phyloP scores from a whole-genome alignment of 2,888 invertebrate species.

The Keiferia lycopersicella region DNA sequence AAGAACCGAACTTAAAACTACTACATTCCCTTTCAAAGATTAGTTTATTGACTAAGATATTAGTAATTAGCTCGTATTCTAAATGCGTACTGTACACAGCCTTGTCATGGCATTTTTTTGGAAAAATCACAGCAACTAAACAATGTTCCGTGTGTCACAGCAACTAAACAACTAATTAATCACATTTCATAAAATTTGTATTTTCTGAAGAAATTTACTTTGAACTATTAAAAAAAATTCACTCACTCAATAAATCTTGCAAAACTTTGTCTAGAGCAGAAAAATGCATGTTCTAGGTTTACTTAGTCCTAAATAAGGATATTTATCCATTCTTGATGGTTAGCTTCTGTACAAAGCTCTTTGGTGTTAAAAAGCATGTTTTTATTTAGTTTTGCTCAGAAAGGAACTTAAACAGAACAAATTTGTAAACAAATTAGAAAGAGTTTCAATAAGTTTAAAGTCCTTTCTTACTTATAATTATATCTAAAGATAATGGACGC shows the following conservation, averaged over 20 bases:
- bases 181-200: background rate
- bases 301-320: background rate
- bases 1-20: slow-evolving; percentile 22
- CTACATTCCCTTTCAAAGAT: slow-evolving; percentile 22
- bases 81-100: slow-evolving; percentile 39
- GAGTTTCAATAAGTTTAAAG: no score
- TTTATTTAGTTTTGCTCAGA: background rate
- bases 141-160: no score
- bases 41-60: background rate
- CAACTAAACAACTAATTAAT: background rate
- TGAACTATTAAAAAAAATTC: no score
- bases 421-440: no score
- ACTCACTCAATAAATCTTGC: no score
- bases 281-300: background rate
- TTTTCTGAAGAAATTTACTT: no score
- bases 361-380: slow-evolving; percentile 3
- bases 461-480: no score
- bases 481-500: no score
- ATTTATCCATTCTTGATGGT: background rate
- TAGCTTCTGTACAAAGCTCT: slow-evolving; percentile 1
- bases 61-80: slow-evolving; percentile 9
- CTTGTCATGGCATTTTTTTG: slow-evolving; percentile 24
- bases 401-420: no score
- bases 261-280: no score
- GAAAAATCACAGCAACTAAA: slow-evolving; percentile 22